These are phyloP conservation scores for Zaprionus lachaisei DNA, from an alignment of 1,140 invertebrate genomes.

Conservation along the genomic window DNA sequence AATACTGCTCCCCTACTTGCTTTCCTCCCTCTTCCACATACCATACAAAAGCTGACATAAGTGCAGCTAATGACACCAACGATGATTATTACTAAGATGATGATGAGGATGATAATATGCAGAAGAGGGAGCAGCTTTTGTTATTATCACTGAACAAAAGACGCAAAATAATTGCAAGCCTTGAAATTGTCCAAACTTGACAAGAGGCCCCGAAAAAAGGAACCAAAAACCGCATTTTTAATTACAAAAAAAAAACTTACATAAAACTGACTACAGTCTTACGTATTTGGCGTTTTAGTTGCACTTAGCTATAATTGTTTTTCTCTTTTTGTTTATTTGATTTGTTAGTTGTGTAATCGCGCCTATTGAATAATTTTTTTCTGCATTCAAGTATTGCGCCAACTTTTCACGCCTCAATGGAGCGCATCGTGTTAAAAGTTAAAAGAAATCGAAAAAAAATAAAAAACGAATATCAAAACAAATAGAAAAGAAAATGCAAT, in stretches of 20 bases:
- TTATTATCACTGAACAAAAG: not conserved
- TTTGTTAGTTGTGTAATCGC: constrained; percentile 62
- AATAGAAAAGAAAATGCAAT: constrained; percentile 22
- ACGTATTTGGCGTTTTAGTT: not conserved
- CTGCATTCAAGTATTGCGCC: constrained; percentile 46
- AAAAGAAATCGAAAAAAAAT: constrained; percentile 41
- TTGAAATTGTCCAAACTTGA: constrained; percentile 61
- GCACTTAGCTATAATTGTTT: constrained; percentile 2
- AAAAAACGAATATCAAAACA: constrained; percentile 8
- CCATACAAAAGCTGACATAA: constrained; percentile 35
- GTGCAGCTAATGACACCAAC: constrained; percentile 46
- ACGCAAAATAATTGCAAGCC: constrained; percentile 59
- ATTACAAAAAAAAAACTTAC: constrained; percentile 49
- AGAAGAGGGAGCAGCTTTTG: not conserved
- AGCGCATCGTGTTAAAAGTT: constrained; percentile 57
- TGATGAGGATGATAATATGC: not conserved
- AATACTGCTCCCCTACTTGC: not conserved
- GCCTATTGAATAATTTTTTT: constrained; percentile 43
- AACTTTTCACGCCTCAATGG: constrained; percentile 72
- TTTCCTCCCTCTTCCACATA: not conserved
- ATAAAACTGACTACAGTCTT: constrained; percentile 11
- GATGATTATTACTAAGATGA: constrained; percentile 14
- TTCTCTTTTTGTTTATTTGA: not conserved
- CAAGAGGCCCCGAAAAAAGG: not conserved
- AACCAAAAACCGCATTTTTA: constrained; percentile 52